A percentile compares a stretch with the other conserved stretches of the same genome.
Evolutionary conservation across 2,888 invertebrate genomes (phyloP).

Genomic region (Diplolepis rosae): DNA sequence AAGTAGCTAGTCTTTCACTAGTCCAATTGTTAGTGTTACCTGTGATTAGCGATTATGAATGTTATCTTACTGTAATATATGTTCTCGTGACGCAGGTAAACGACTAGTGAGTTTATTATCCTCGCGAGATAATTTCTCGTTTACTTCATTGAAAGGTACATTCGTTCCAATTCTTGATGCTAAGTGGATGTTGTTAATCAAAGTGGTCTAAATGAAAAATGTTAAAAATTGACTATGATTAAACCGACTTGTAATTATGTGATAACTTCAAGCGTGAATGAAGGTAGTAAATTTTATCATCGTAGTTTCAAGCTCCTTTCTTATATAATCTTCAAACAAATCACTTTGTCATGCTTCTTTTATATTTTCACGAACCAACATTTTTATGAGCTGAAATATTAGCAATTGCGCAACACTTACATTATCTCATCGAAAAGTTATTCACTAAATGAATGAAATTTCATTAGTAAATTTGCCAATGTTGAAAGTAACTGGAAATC

Average conservation of each 20-base stretch:
- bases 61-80: too few relatives aligned
- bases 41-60: slow-evolving; percentile 11
- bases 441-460: not conserved
- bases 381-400: not conserved
- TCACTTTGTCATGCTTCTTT: not conserved
- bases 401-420: not conserved
- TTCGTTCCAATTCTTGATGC: slow-evolving; percentile 13
- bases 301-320: not conserved
- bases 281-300: slow-evolving; percentile 1
- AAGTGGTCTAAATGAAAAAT: not conserved
- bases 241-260: not conserved
- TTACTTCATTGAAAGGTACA: slow-evolving; percentile 29
- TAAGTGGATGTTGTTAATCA: slow-evolving; percentile 28
- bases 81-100: slow-evolving; percentile 20
- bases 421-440: not conserved
- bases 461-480: too few relatives aligned
- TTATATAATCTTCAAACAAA: not conserved
- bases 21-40: slow-evolving; percentile 23
- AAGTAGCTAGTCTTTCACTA: slow-evolving; percentile 5
- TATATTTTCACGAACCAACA: too few relatives aligned
- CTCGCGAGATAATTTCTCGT: slow-evolving; percentile 28
- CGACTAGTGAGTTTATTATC: slow-evolving; percentile 27
- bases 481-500: too few relatives aligned
- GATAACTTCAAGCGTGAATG: not conserved
- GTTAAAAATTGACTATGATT: not conserved